Evolutionary conservation across 2,888 invertebrate genomes (phyloP), one percentile per base, ranked within the genome.

Genomic region (Caenorhabditis japonica): DNA sequence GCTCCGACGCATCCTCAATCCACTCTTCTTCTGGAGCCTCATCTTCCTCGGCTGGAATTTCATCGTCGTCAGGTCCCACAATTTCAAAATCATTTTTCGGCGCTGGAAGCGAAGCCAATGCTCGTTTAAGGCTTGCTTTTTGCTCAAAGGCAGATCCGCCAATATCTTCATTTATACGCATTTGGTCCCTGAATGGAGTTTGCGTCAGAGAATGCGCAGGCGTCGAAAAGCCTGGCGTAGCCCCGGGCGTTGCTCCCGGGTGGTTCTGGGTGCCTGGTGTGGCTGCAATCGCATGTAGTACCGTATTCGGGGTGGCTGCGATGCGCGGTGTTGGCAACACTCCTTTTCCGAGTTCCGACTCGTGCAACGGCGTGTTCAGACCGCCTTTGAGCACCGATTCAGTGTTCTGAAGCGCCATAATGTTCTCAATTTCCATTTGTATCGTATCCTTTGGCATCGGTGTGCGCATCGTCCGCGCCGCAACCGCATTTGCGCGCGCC

Each of bases 41-140:
- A 12, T 80, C 79, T 0, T 96, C 52, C 53, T 60, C 59, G 7
- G 5, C 7, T 5, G 30, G 30, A 44, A 25, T 27, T 21, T 43
- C 58, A 17, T 85, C 88, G 36, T 88, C 88, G 75, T 95, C 95
- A 0, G 97, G 96, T 13, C 97, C 94, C 41, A 97, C 96, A 97
- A 96, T 80, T 90, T 99, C 97, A 88, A 95, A 99, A 89, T 99
- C 97, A 88, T 99, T 97, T 82, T 93, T 93, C 0, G 99, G 97
- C 1, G 92, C 89, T 1, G 99, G 99, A 66, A 99, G 90, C 0
- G 92, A 90, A 23, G 92, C 92, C 25, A 97, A 90, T 0, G 94
- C 93, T 75, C 91, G 91, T 43, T 92, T 92, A 21, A 96, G 90
- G 59, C 93, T 92, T 21, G 80, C 75, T 43, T 59, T 56, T 46